These are phyloP conservation scores for Allolobophora icterica DNA, from an alignment of 2,888 invertebrate genomes.

Conservation along the genomic window DNA sequence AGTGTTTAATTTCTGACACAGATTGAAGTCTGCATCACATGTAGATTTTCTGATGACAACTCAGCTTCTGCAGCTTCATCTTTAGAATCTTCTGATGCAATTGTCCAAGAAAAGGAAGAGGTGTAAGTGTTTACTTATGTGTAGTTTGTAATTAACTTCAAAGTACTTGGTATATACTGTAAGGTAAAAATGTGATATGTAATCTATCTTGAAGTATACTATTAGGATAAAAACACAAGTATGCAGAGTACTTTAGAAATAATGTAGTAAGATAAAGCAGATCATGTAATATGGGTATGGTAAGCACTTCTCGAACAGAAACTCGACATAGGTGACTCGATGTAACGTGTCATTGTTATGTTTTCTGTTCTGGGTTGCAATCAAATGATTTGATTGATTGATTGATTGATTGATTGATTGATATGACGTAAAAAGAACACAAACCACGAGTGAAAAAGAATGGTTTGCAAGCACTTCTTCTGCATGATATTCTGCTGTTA, in stretches of 20 bases:
- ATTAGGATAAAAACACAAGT: background rate
- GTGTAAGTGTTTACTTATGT: background rate
- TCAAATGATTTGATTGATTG: no score
- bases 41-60: background rate
- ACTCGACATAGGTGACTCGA: background rate
- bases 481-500: background rate
- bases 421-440: background rate
- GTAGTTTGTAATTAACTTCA: no score
- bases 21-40: background rate
- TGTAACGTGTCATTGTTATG: no score
- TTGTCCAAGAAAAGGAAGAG: slow-evolving; percentile 8
- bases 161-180: no score
- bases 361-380: no score
- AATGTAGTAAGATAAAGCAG: background rate
- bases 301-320: background rate
- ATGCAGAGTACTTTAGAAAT: background rate
- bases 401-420: no score
- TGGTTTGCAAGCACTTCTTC: background rate
- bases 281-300: background rate
- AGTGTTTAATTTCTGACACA: background rate
- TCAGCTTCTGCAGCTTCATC: background rate
- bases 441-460: background rate
- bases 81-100: background rate
- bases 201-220: background rate
- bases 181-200: no score